phyloP scores from a whole-genome alignment of 1,140 invertebrate genomes.

The Ceratina japonica region DNA sequence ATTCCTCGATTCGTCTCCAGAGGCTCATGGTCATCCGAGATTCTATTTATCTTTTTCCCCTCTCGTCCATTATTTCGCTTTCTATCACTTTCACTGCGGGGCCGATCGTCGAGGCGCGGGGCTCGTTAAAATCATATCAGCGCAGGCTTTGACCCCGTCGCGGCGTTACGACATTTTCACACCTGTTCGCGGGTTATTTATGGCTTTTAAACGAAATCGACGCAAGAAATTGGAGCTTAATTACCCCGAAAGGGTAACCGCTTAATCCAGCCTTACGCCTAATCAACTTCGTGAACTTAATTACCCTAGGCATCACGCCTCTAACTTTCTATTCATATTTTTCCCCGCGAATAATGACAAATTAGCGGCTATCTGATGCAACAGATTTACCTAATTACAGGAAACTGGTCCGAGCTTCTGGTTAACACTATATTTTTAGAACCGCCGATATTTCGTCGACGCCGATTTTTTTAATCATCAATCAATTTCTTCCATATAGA shows the following conservation, averaged over 20 bases:
- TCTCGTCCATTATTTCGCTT: constrained; percentile 51
- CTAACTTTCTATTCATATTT: constrained; percentile 1
- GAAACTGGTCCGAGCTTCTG: too few species aligned
- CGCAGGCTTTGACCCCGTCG: not conserved
- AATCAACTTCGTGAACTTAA: not conserved
- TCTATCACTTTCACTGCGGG: constrained; percentile 59
- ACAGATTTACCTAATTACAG: too few species aligned
- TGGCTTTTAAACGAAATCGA: not conserved
- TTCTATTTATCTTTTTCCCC: not conserved
- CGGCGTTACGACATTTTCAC: constrained; percentile 6
- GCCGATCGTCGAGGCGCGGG: constrained; percentile 19
- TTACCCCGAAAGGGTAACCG: not conserved
- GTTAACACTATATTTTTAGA: too few species aligned
- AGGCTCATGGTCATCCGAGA: not conserved
- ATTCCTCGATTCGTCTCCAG: constrained; percentile 41
- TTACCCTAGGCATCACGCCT: not conserved
- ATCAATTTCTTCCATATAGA: too few species aligned
- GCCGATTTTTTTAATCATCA: too few species aligned
- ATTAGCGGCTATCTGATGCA: too few species aligned
- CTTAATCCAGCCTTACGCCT: not conserved
- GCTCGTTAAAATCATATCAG: constrained; percentile 40
- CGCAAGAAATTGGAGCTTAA: not conserved
- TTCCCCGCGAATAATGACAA: not conserved
- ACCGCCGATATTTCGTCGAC: too few species aligned
- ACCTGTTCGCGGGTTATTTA: constrained; percentile 7